phyloP scores from a whole-genome alignment of 2,113 vertebrate genomes.

The Rhea americana region DNA sequence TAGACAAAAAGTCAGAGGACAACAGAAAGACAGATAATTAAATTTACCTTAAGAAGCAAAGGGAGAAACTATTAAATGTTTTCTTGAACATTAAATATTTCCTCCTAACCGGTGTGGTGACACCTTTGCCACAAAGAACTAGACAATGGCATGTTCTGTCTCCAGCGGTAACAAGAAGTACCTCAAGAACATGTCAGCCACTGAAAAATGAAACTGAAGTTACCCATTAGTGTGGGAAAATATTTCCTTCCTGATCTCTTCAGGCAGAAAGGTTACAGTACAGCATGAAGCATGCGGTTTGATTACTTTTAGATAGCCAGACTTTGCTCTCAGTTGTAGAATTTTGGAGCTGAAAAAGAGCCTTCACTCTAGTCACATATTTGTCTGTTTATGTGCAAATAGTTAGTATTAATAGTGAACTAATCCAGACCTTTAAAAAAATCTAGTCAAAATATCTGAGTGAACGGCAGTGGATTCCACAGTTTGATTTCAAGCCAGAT shows the following conservation, averaged over 20 bases:
- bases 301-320: neutral
- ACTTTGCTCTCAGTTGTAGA: neutral
- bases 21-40: neutral
- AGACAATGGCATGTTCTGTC: neutral
- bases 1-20: neutral
- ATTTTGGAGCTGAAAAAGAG: neutral
- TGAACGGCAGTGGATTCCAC: neutral
- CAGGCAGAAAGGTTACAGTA: neutral
- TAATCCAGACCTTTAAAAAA: neutral
- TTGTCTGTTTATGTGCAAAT: neutral
- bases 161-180: neutral
- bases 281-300: neutral
- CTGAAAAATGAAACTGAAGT: neutral
- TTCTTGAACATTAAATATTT: neutral
- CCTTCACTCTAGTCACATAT: neutral
- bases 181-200: neutral
- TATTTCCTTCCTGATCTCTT: neutral
- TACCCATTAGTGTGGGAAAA: neutral
- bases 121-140: neutral
- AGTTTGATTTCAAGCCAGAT: neutral
- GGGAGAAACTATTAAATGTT: neutral
- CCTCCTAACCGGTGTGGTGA: neutral
- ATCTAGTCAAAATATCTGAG: neutral
- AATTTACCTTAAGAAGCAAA: neutral
- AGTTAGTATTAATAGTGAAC: neutral